These are phyloP conservation scores for Conus canariensis DNA, from an alignment of 2,888 invertebrate species.

Conservation along the genomic window DNA sequence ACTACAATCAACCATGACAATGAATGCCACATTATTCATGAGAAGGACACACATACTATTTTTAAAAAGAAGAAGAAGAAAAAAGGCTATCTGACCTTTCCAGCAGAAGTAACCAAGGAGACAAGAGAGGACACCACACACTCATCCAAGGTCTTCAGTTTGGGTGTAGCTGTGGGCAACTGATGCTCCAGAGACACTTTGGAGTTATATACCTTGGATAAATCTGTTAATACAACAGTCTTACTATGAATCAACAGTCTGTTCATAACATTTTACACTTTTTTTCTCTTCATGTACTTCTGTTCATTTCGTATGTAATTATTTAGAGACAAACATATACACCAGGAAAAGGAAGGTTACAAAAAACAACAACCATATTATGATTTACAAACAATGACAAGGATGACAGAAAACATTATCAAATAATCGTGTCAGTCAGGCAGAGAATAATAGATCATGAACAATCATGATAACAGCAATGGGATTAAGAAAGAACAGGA, in stretches of 20 bases:
- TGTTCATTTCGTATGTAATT: too few relatives aligned
- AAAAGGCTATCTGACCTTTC: slow-evolving; percentile 70
- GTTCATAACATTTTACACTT: too few relatives aligned
- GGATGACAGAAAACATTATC: too few relatives aligned
- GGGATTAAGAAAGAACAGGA: not conserved
- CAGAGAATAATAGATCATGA: too few relatives aligned
- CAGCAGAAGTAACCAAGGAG: slow-evolving; percentile 75
- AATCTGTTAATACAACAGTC: slow-evolving; percentile 69
- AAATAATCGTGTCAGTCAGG: too few relatives aligned
- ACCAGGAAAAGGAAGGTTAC: too few relatives aligned
- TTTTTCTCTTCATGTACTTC: not conserved
- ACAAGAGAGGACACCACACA: slow-evolving; percentile 79
- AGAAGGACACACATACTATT: not conserved
- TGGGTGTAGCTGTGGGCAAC: slow-evolving; percentile 79
- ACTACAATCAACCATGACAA: not conserved
- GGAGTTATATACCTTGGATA: slow-evolving; percentile 77
- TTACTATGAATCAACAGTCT: too few relatives aligned
- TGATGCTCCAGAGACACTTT: slow-evolving; percentile 80
- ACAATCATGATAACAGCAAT: not conserved
- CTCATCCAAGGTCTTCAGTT: slow-evolving; percentile 79
- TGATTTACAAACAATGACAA: too few relatives aligned
- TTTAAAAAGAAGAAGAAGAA: not conserved
- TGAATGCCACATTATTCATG: too few relatives aligned
- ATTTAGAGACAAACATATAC: too few relatives aligned
- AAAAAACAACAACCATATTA: too few relatives aligned